phyloP scores from a whole-genome alignment of 2,113 vertebrate species.

The Peromyscus leucopus region DNA sequence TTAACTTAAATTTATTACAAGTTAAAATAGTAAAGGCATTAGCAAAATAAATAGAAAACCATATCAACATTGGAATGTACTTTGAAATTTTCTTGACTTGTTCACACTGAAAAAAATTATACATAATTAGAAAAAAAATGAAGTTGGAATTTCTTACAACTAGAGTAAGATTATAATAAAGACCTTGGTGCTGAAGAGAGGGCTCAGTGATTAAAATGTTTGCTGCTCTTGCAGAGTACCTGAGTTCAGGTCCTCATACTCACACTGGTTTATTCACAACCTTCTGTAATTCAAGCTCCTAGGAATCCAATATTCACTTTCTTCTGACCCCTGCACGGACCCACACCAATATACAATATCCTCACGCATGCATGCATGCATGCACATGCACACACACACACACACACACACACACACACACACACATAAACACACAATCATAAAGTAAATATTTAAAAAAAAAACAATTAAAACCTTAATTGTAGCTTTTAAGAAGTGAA shows the following conservation, averaged over 20 bases:
- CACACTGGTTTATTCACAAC: neutral
- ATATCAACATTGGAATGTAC: neutral
- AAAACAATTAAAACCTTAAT: neutral
- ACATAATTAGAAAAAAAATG: neutral
- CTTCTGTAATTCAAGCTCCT: neutral
- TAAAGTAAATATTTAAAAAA: neutral
- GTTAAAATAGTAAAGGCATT: neutral
- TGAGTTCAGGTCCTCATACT: neutral
- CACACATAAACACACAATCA: neutral
- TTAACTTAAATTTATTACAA: conserved; percentile 46
- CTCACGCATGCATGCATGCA: neutral
- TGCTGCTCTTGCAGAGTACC: neutral
- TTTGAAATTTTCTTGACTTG: neutral
- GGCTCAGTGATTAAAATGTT: neutral
- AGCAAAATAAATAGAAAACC: neutral
- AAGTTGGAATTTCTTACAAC: neutral
- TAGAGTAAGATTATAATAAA: neutral
- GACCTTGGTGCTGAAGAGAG: neutral
- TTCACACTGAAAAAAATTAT: neutral
- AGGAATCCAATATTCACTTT: neutral
- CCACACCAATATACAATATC: neutral
- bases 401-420: neutral
- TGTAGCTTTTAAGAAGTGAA: neutral
- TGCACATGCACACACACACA: neutral
- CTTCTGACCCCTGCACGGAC: neutral